Base-by-base conservation (phyloP, 2,797 vertebrate species). In the Perodicticus potto region DNA sequence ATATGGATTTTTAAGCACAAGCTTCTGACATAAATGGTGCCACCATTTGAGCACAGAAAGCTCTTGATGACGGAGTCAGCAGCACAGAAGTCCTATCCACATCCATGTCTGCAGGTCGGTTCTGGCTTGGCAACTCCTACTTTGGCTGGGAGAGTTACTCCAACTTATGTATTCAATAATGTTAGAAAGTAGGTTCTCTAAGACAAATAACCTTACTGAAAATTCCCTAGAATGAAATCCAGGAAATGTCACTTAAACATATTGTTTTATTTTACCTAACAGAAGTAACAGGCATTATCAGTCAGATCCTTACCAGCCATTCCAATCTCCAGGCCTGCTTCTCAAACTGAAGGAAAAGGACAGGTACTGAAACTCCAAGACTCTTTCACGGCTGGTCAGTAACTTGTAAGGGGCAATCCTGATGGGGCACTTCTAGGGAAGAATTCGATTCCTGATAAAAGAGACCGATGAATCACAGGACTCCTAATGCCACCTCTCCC, bases 121-220 rank as follows among this genome's bases (percentile, higher is more conserved):
- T 70, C 57, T 34, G 40, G 61, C 72, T 87, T 87, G 55, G 20
- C 34, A 93, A 59, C 14, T 19, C n/a, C 59, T 74, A 11, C 72
- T 84, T 80, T 59, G 65, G 7, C 57, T 88, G 34, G 27, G 53
- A 91, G 45, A 82, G 23, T 93, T 84, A 92, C 20, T 57, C 16
- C 61, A 92, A 84, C 11, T 84, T 70, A 55, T 23, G 78, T 32
- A 88, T 57, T 85, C 74, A 88, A 61, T 85, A 53, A 88, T 57
- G 59, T 59, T 88, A 34, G 65, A 59, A 73, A 40, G 29, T 49
- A 82, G 32, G 81, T 74, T 70, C 34, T 82, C 40, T 32, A 86
- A 80, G 63, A 89, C 17, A 89, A 92, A 95, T 20, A 32, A 76
- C 20, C 20, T 81, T 63, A 63, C 34, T 94, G 61, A 81, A 93